A percentile compares a stretch with the other conserved stretches of the same genome.
These are phyloP conservation scores for Chrysocyon brachyurus DNA, from an alignment of 2,797 vertebrate genomes.

Conservation along the genomic window DNA sequence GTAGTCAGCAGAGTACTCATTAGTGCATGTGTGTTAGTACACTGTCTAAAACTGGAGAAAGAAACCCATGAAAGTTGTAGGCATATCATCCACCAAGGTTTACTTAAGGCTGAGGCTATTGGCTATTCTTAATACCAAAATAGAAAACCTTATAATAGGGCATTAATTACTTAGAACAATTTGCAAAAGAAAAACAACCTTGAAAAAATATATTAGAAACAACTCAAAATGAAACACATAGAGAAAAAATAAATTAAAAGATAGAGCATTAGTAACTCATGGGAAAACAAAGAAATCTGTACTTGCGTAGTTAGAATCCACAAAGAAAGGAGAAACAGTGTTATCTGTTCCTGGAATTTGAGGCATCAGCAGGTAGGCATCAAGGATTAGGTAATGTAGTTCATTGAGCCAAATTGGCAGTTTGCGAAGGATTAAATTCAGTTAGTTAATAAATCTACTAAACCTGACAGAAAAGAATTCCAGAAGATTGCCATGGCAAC, in stretches of 20 bases:
- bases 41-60: not conserved
- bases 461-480: conserved; percentile 99
- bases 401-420: conserved; percentile 97
- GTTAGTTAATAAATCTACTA: conserved; percentile 98
- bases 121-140: not conserved
- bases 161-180: not conserved
- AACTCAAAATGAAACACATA: not conserved
- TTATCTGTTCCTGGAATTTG: not conserved
- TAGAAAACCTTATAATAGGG: not conserved
- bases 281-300: not conserved
- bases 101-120: not conserved
- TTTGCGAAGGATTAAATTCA: conserved; percentile 98
- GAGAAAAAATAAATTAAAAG: not conserved
- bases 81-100: not conserved
- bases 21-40: not conserved
- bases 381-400: conserved; percentile 99
- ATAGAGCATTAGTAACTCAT: not conserved
- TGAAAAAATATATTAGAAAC: not conserved
- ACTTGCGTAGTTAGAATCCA: not conserved
- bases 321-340: not conserved
- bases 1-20: not conserved
- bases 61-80: not conserved
- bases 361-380: conserved; percentile 9
- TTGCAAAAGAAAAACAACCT: not conserved
- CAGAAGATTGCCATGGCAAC: conserved; percentile 99